Evolutionary conservation across 2,113 vertebrate genomes (phyloP), one percentile per base, ranked within the genome.

Genomic region (Coryphaenoides rupestris): DNA sequence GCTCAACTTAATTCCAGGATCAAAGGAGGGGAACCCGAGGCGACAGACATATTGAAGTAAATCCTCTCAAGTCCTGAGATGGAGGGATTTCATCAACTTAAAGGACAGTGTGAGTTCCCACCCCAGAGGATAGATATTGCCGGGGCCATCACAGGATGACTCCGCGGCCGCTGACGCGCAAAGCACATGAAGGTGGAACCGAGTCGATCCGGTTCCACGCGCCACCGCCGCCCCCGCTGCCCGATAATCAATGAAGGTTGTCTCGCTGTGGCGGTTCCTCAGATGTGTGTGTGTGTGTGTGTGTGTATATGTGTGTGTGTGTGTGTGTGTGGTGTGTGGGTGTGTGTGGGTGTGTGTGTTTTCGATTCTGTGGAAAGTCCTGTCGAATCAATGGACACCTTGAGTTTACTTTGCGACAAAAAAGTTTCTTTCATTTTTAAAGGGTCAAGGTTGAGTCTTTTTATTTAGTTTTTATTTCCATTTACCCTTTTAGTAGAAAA

Each of bases 161-260:
- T 77, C 72, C 13, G 54, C 23, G 17, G n/a, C 69, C 66, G 73
- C 69, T 2, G 68, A 82, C 63, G 74, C 78, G 61, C 24, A 26
- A 26, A 26, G 24, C 24, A 26, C 3, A 26, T 26, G 24, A 26
- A 26, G 24, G 24, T 6, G 24, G 24, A 26, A 26, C 24, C 24
- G 24, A 40, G 33, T 40, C 10, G 33, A 40, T 40, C n/a, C 33
- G 33, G 33, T 40, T 40, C 33, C 33, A 40, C 33, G 9, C 33
- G 6, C 9, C 33, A 40, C 9, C 33, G 33, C n/a, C 83, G 68
- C 75, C 70, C 75, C 81, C 65, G 83, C 79, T 78, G 82, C 81
- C 75, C 75, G 26, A 86, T 85, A 88, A 85, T 86, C 86, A 83
- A 88, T 88, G 73, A 66, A 66, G 75, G n/a, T n/a, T n/a, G n/a